Conservation (phyloP, 2,113 vertebrate species). For the Mola mola region DNA sequence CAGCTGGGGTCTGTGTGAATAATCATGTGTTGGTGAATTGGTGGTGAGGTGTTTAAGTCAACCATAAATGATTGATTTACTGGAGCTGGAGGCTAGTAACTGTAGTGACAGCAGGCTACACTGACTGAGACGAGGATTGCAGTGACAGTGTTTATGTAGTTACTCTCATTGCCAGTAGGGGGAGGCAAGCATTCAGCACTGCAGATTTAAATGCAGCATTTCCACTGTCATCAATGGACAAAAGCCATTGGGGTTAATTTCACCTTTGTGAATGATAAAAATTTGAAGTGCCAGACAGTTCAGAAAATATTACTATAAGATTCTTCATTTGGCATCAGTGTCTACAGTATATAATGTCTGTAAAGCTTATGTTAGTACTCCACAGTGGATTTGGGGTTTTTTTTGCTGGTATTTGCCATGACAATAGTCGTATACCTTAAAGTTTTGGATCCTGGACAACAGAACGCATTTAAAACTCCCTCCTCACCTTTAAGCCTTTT, state of each 20-base stretch:
- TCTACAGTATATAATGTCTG: constrained; percentile 32
- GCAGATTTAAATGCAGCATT: constrained; percentile 40
- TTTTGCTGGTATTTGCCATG: constrained; percentile 39
- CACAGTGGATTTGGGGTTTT: constrained; percentile 28
- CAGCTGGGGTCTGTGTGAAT: not conserved
- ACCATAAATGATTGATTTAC: not conserved
- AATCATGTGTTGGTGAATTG: not conserved
- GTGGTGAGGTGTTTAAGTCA: no score
- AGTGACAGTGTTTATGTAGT: not conserved
- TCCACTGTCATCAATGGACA: constrained; percentile 39
- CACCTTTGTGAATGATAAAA: constrained; percentile 32
- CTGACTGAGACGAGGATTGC: no score
- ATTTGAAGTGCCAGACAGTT: constrained; percentile 25
- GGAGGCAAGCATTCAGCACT: not conserved
- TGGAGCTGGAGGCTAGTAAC: not conserved
- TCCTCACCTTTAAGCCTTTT: constrained; percentile 41
- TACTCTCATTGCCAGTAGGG: not conserved
- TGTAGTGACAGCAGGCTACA: no score
- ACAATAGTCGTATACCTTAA: constrained; percentile 36
- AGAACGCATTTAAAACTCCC: constrained; percentile 21
- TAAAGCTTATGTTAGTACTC: constrained; percentile 39
- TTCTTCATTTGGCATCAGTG: constrained; percentile 12
- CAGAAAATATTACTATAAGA: constrained; percentile 11
- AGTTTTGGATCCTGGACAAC: constrained; percentile 22
- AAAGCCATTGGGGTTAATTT: constrained; percentile 26